These are phyloP conservation scores for Scophthalmus maximus DNA, from an alignment of 2,113 vertebrate species.

Conservation along the genomic window DNA sequence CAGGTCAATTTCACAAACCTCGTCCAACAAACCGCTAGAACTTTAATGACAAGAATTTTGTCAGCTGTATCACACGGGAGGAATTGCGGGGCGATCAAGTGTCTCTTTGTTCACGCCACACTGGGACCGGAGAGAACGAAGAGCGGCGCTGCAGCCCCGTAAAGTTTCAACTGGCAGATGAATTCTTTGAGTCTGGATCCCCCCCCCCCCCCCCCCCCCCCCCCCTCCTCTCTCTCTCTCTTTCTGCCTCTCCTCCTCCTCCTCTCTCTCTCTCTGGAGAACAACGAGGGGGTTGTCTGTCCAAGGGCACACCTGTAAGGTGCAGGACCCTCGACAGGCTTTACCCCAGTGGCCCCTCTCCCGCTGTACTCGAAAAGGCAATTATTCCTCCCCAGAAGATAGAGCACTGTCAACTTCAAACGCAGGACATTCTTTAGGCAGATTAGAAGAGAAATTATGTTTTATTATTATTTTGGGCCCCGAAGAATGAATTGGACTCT, in stretches of 20 bases:
- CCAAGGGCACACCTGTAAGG: slow-evolving; percentile 92
- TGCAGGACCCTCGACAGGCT: slow-evolving; percentile 83
- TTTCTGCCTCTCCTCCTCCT: slow-evolving; percentile 18
- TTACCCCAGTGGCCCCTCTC: slow-evolving; percentile 86
- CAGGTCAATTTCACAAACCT: slow-evolving; percentile 62
- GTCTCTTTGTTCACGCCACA: slow-evolving; percentile 72
- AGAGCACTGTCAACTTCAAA: slow-evolving; percentile 95
- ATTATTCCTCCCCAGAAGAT: slow-evolving; percentile 90
- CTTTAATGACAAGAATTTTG: slow-evolving; percentile 65
- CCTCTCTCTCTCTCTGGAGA: slow-evolving; percentile 68
- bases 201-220: slow-evolving; percentile 32
- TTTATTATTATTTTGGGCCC: slow-evolving; percentile 95
- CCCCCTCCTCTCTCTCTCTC: slow-evolving; percentile 29
- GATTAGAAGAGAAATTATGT: slow-evolving; percentile 98
- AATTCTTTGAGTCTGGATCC: slow-evolving; percentile 66
- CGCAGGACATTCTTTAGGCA: slow-evolving; percentile 91
- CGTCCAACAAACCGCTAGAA: slow-evolving; percentile 70
- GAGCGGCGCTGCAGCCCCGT: slow-evolving; percentile 54
- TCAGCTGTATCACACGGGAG: slow-evolving; percentile 59
- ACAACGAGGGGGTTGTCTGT: slow-evolving; percentile 90
- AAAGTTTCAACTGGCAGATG: slow-evolving; percentile 73
- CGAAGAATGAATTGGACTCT: slow-evolving; percentile 87
- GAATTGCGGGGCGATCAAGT: slow-evolving; percentile 65
- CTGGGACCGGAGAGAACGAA: slow-evolving; percentile 57
- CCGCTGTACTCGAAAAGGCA: slow-evolving; percentile 87